These are phyloP conservation scores for Choreutis nemorana DNA, from an alignment of 2,888 invertebrate species.

Conservation along the genomic window DNA sequence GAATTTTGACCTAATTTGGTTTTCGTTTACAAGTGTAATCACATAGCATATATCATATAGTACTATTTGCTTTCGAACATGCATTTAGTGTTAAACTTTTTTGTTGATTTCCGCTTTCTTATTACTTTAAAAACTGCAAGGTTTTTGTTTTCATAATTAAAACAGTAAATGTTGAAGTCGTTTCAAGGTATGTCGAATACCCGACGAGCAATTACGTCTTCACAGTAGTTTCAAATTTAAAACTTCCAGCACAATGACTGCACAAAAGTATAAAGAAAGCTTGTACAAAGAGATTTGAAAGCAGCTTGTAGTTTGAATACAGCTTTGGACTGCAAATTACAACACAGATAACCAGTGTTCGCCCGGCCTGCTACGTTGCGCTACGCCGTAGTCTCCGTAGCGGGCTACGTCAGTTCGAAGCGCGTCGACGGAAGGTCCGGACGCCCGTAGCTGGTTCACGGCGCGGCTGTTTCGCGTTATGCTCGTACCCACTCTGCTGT, in stretches of 20 bases:
- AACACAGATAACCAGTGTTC: conserved; percentile 41
- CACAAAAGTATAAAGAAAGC: conserved; percentile 49
- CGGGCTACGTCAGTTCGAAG: conserved; percentile 46
- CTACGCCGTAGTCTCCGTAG: conserved; percentile 1
- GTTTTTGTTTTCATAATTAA: no score
- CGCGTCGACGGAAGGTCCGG: conserved; percentile 36
- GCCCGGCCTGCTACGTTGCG: conserved; percentile 17
- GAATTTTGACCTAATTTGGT: conserved; percentile 26
- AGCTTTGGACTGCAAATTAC: conserved; percentile 55
- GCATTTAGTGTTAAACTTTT: neutral
- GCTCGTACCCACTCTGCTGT: conserved; percentile 39
- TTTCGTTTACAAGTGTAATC: conserved; percentile 18
- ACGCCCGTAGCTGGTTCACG: conserved; percentile 40
- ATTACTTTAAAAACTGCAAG: neutral
- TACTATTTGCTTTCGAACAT: no score
- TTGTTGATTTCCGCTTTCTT: neutral
- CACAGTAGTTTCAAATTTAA: conserved; percentile 26
- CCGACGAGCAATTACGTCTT: conserved; percentile 28
- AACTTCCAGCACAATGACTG: conserved; percentile 42
- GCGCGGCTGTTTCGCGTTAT: conserved; percentile 39
- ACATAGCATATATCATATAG: no score
- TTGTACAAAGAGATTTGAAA: conserved; percentile 53
- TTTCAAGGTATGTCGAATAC: neutral
- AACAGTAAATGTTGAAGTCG: neutral
- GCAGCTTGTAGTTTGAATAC: conserved; percentile 55